Percentiles rank a stretch among this genome's conserved stretches.
phyloP scores from a whole-genome alignment of 2,113 vertebrate genomes.

The Thermophis baileyi region DNA sequence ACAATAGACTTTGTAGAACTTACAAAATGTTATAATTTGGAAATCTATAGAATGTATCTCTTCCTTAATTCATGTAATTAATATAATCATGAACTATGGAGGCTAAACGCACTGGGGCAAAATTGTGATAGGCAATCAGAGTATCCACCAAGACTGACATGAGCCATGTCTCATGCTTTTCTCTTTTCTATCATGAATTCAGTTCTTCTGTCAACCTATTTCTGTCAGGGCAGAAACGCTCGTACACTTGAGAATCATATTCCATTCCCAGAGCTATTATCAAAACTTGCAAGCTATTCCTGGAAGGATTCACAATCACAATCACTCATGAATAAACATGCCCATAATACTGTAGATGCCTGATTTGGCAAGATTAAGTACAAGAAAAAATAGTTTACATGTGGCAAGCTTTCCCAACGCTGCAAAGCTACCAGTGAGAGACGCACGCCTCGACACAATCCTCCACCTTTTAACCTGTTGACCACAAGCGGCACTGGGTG shows the following conservation, averaged over 20 bases:
- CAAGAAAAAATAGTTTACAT: too few species aligned
- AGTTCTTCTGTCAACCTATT: not conserved
- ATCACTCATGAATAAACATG: slow-evolving; percentile 11
- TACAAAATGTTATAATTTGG: not conserved
- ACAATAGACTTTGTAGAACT: not conserved
- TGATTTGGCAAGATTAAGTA: not conserved
- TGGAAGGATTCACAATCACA: not conserved
- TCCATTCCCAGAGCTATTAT: not conserved
- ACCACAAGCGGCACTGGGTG: too few species aligned
- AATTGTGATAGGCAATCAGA: not conserved
- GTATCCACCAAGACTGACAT: not conserved
- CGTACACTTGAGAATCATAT: not conserved
- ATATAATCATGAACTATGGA: not conserved
- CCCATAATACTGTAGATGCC: not conserved
- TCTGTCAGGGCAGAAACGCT: not conserved
- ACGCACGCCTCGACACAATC: too few species aligned
- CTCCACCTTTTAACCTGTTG: too few species aligned
- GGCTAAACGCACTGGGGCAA: too few species aligned
- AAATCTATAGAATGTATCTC: too few species aligned
- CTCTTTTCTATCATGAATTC: not conserved
- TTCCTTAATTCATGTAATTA: too few species aligned
- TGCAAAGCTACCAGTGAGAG: too few species aligned
- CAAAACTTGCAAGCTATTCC: not conserved
- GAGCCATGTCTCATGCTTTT: not conserved
- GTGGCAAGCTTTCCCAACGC: too few species aligned